phyloP scores from a whole-genome alignment of 2,797 vertebrate species.

The Halcyon chelicuti region DNA sequence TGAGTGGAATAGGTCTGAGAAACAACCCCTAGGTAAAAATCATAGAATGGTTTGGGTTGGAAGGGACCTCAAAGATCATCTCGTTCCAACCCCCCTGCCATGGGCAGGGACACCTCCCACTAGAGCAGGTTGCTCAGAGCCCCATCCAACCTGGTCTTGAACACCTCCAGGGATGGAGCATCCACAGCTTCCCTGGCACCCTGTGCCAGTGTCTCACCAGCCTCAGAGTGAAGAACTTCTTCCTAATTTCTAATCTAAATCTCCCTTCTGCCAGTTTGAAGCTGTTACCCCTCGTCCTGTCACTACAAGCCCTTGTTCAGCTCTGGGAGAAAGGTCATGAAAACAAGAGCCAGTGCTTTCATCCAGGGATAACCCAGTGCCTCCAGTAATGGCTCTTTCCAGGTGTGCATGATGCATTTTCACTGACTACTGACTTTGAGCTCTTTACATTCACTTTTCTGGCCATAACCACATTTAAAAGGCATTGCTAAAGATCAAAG shows the following conservation, averaged over 20 bases:
- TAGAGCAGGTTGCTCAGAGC: not conserved
- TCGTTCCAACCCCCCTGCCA: not conserved
- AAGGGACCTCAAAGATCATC: not conserved
- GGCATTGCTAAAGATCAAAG: conserved; percentile 74
- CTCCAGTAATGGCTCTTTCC: not conserved
- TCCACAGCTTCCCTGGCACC: not conserved
- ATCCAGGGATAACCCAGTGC: not conserved
- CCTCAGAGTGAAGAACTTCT: not conserved
- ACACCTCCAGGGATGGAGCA: not conserved
- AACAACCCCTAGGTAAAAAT: not conserved
- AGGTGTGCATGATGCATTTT: not conserved
- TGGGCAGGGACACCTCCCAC: not conserved
- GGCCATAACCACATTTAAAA: conserved; percentile 78
- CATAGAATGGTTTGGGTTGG: not conserved
- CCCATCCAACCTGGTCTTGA: not conserved
- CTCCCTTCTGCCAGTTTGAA: not conserved
- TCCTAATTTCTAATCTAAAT: not conserved
- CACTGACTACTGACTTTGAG: conserved; percentile 34
- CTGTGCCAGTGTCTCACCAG: not conserved
- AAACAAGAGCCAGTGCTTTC: not conserved
- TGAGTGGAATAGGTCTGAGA: not conserved
- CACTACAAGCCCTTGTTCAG: not conserved
- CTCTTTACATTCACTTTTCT: conserved; percentile 61
- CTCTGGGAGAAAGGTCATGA: not conserved
- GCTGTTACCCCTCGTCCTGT: too few species aligned